Conservation (phyloP, 2,113 vertebrate species). For the Xiphorhynchus elegans region DNA sequence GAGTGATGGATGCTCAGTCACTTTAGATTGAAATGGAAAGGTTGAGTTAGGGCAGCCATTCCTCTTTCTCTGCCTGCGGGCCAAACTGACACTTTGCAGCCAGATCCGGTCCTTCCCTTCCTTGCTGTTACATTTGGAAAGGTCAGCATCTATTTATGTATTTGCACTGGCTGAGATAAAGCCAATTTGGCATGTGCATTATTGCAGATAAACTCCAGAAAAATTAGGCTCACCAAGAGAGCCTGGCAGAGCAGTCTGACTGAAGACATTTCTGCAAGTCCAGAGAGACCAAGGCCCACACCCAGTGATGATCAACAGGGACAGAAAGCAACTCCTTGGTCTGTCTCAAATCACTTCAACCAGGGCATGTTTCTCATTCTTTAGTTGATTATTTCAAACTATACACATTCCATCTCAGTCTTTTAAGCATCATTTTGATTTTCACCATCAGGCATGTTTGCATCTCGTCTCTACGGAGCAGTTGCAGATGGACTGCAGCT, state of each 20-base stretch:
- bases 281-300: not conserved
- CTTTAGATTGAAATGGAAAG: not conserved
- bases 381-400: not conserved
- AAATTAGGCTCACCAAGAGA: not conserved
- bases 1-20: not conserved
- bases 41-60: not conserved
- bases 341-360: not conserved
- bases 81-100: not conserved
- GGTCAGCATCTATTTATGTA: not conserved
- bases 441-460: not conserved
- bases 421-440: not conserved
- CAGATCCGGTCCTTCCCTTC: not conserved
- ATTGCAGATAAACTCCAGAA: not conserved
- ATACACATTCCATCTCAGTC: not conserved
- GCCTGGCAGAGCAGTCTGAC: not conserved
- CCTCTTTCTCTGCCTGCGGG: not conserved
- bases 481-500: not conserved
- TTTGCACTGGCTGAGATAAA: not conserved
- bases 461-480: not conserved
- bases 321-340: not conserved
- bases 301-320: not conserved
- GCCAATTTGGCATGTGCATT: not conserved
- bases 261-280: not conserved
- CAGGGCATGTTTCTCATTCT: not conserved
- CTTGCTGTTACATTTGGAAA: not conserved